These are phyloP conservation scores for Siderastrea radians DNA, from an alignment of 92 coral and sea anemone genomes.

Conservation along the genomic window DNA sequence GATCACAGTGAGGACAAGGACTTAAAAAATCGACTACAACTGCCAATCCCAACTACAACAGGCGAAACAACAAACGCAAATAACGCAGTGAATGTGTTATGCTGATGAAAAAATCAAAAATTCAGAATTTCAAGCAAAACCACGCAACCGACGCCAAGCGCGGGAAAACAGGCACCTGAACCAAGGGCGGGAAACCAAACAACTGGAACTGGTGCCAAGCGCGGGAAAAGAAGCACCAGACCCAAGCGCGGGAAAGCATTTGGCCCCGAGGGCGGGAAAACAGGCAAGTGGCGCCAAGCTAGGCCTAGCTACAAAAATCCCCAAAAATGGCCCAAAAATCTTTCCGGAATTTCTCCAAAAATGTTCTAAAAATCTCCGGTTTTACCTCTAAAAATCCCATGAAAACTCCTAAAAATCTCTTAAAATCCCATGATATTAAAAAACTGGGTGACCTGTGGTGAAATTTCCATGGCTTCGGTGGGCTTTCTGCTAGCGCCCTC, in stretches of 20 bases:
- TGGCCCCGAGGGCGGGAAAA: neutral
- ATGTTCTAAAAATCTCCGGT: too few species aligned
- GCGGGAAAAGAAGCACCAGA: neutral
- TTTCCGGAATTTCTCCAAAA: too few species aligned
- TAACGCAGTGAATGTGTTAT: neutral
- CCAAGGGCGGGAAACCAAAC: neutral
- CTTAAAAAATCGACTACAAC: too few species aligned
- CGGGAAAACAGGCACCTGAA: slow-evolving; percentile 1
- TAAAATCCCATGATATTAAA: too few species aligned
- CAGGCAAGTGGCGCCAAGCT: neutral
- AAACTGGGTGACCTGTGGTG: too few species aligned
- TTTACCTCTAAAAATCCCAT: too few species aligned
- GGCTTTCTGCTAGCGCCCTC: too few species aligned
- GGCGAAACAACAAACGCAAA: neutral
- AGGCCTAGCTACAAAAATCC: too few species aligned
- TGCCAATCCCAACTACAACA: neutral
- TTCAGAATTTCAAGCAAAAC: neutral
- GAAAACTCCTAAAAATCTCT: too few species aligned
- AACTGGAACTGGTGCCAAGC: neutral
- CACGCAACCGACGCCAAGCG: neutral
- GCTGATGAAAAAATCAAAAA: too few species aligned
- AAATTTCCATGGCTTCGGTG: too few species aligned
- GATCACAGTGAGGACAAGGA: neutral
- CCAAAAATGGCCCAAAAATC: too few species aligned
- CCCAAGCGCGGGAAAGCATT: neutral